These are phyloP conservation scores for Hemiprocne comata DNA, from an alignment of 2,113 vertebrate genomes.

Conservation along the genomic window DNA sequence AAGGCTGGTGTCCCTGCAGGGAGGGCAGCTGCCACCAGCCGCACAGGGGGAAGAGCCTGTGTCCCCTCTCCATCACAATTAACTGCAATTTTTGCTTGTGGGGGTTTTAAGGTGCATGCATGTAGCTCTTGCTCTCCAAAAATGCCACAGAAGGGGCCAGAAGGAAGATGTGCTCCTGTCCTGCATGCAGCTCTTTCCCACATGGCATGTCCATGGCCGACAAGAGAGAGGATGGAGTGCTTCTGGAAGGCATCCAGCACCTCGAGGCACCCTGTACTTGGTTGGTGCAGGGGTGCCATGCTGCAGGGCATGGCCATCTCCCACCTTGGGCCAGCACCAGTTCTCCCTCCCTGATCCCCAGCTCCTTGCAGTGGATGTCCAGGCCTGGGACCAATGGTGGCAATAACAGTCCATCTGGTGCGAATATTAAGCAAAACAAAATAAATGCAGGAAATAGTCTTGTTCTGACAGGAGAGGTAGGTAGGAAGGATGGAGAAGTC, in stretches of 20 bases:
- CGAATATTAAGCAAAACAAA: background rate
- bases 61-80: background rate
- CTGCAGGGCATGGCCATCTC: background rate
- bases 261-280: background rate
- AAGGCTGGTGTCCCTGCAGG: background rate
- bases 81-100: background rate
- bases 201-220: rapidly evolving
- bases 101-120: rapidly evolving
- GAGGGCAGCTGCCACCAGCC: background rate
- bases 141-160: rapidly evolving
- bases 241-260: background rate
- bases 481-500: background rate
- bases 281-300: rapidly evolving
- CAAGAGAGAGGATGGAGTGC: background rate
- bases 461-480: background rate
- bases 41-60: background rate
- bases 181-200: background rate
- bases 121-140: background rate
- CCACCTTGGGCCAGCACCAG: background rate
- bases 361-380: background rate
- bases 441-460: background rate
- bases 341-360: background rate
- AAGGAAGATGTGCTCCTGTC: background rate
- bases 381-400: background rate
- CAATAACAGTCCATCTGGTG: background rate